Base-by-base conservation (phyloP, 2,888 invertebrate genomes). In the Dimorphilus gyrociliatus region DNA sequence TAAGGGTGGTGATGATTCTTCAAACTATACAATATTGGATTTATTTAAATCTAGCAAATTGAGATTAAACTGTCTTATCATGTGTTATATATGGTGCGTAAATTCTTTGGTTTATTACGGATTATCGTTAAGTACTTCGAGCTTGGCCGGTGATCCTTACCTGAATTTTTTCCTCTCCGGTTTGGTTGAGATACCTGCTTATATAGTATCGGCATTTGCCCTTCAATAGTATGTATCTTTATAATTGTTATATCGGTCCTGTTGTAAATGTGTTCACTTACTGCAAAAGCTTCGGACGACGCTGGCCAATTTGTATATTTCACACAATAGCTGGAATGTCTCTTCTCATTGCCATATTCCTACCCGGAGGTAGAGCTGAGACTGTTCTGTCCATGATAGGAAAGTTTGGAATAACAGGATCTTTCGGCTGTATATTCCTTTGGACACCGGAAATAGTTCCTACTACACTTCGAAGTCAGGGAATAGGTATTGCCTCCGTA, bases 381-480 rank as follows among this genome's bases (percentile, higher is more conserved):
- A 15, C 15, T 8, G 25, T 13, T 2, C 27, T 49, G 16, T 50
- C 51, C 7, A 51, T 55, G 51, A 35, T 55, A 4, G 53, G 55
- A 14, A 59, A 58, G 41, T 58, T 59, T 48, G 57, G 55, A 12
- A 58, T 59, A 23, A 53, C 55, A 4, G 57, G 53, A 3, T 44
- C 54, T 3, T 59, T 57, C 30, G 49, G 50, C 2, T 50, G 50
- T 10, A 41, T 56, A 2, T 59, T 55, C 34, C 44, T 59, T 24
- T 55, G 53, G 32, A 48, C 52, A 10, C 45, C 53, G 2, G 59
- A 59, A 35, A 50, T 57, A 18, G 58, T 56, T 35, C 59, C 57
- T 14, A 59, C 59, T 2, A 44, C 44, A 21, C 37, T 59, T 25
- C 51, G 58, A 37, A 54, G 49, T 30, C 50, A 49, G 26, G 54